Conservation (phyloP, 2,797 vertebrate species). For the Sciurus vulgaris region DNA sequence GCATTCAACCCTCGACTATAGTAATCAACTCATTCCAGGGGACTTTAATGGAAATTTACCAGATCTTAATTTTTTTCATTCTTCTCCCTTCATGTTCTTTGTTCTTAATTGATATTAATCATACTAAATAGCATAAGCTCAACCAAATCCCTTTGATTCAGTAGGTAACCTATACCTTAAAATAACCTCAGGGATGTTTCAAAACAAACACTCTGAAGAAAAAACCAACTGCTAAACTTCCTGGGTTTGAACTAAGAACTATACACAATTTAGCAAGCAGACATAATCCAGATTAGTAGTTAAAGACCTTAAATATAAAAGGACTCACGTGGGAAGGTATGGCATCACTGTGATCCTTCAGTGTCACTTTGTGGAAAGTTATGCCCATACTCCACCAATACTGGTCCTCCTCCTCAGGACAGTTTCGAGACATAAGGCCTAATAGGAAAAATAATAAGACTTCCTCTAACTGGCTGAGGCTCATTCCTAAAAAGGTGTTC, state of each 20-base stretch:
- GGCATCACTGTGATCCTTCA: constrained; percentile 98
- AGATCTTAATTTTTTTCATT: background rate
- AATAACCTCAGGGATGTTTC: background rate
- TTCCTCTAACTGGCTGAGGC: background rate
- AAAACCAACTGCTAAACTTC: background rate
- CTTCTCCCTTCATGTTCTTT: background rate
- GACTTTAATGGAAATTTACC: background rate
- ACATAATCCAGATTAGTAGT: background rate
- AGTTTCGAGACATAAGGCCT: constrained; percentile 95
- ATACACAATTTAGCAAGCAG: background rate
- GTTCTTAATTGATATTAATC: constrained; percentile 33
- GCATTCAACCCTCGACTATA: background rate
- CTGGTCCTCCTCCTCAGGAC: constrained; percentile 94
- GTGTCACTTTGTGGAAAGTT: constrained; percentile 97
- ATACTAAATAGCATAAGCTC: background rate
- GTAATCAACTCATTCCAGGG: background rate
- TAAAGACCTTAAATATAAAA: background rate
- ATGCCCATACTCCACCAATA: constrained; percentile 99
- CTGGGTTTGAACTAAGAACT: background rate
- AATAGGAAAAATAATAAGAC: constrained; percentile 34
- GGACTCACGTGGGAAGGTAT: constrained; percentile 97
- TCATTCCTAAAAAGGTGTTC: background rate
- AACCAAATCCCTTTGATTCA: constrained; percentile 48
- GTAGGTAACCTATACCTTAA: background rate
- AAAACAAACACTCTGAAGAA: constrained; percentile 28